Conservation (phyloP, 2,113 vertebrate genomes). For the Silurus meridionalis region DNA sequence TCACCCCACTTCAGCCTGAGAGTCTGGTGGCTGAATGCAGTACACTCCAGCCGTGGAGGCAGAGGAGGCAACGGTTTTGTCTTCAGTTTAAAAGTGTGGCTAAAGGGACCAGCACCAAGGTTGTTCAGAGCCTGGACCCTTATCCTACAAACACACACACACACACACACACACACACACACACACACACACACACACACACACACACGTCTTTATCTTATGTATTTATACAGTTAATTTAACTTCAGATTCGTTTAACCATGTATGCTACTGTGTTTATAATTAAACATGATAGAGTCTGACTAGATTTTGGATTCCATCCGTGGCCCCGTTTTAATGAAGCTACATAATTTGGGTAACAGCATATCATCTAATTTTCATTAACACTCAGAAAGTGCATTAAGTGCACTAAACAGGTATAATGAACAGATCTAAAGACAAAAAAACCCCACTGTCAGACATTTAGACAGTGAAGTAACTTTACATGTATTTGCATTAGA, state of each 20-base stretch:
- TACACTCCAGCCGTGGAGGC: constrained; percentile 94
- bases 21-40: constrained; percentile 92
- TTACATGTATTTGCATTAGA: not conserved
- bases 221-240: not conserved
- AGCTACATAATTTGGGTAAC: not conserved
- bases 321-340: not conserved
- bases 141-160: constrained; percentile 73
- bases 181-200: no score
- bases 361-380: not conserved
- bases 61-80: constrained; percentile 93
- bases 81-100: constrained; percentile 94
- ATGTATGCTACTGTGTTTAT: not conserved
- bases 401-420: not conserved
- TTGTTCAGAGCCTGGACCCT: constrained; percentile 96
- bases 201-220: not conserved
- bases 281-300: not conserved
- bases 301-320: not conserved
- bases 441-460: not conserved
- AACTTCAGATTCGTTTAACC: no score
- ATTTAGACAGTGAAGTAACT: not conserved
- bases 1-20: constrained; percentile 98
- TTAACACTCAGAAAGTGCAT: not conserved
- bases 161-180: constrained; percentile 10
- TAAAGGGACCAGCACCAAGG: constrained; percentile 93
- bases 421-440: not conserved